These are phyloP conservation scores for Argyrosomus regius DNA, from an alignment of 2,797 vertebrate genomes.

Conservation along the genomic window DNA sequence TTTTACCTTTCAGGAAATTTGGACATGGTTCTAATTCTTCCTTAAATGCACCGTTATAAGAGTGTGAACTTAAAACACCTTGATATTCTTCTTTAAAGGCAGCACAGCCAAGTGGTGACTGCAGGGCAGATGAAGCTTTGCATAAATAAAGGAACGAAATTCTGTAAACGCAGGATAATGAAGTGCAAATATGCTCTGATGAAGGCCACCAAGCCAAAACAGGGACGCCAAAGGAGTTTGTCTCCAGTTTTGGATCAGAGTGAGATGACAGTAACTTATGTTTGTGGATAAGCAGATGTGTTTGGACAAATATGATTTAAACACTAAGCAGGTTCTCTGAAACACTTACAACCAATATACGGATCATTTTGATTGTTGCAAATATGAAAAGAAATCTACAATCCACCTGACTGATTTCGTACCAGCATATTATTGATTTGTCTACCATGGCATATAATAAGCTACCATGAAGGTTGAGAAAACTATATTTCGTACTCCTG, in stretches of 20 bases:
- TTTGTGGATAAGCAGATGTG: neutral
- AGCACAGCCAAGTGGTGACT: neutral
- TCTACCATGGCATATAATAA: slow-evolving; percentile 16
- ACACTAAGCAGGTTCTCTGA: neutral
- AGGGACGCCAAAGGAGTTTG: neutral
- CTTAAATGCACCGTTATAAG: neutral
- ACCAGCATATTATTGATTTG: slow-evolving; percentile 1
- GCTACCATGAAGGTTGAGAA: slow-evolving; percentile 15
- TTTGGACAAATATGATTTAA: slow-evolving; percentile 1
- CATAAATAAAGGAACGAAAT: slow-evolving; percentile 10
- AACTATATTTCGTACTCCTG: slow-evolving; percentile 6
- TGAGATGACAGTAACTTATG: neutral
- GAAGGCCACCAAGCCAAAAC: slow-evolving; percentile 9
- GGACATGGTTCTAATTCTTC: neutral
- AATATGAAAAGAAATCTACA: slow-evolving; percentile 14
- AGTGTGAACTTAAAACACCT: slow-evolving; percentile 4
- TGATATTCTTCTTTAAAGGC: slow-evolving; percentile 8
- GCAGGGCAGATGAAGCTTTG: neutral
- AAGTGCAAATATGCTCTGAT: slow-evolving; percentile 17
- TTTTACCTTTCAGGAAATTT: slow-evolving; percentile 29
- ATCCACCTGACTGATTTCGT: slow-evolving; percentile 20
- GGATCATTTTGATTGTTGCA: slow-evolving; percentile 1
- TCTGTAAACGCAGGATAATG: slow-evolving; percentile 4
- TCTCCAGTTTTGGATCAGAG: slow-evolving; percentile 3
- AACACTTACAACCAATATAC: neutral